Evolutionary conservation across 2,797 vertebrate genomes (phyloP).

Genomic region (Pyrocephalus nanus): DNA sequence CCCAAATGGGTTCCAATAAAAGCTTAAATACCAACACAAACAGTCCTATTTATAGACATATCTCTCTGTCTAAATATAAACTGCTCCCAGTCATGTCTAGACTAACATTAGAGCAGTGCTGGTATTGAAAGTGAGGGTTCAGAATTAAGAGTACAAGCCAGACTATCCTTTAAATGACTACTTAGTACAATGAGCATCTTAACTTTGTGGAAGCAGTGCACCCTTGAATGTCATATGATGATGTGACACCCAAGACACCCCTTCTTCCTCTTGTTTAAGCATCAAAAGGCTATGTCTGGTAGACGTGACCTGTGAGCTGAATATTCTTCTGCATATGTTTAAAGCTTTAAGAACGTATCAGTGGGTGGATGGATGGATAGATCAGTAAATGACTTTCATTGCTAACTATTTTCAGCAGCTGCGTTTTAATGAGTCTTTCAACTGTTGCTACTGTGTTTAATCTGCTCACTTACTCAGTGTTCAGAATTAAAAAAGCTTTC

Average conservation of each 20-base stretch:
- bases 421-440: constrained; percentile 44
- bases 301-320: not conserved
- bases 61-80: constrained; percentile 35
- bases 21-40: not conserved
- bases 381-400: constrained; percentile 7
- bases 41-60: not conserved
- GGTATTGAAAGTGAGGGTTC: not conserved
- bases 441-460: constrained; percentile 48
- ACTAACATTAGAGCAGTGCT: not conserved
- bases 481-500: constrained; percentile 34
- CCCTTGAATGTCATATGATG: not conserved
- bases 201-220: not conserved
- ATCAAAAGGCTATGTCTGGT: not conserved
- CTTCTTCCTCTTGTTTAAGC: not conserved
- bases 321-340: not conserved
- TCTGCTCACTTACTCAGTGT: not conserved
- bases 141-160: not conserved
- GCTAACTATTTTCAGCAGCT: constrained; percentile 32
- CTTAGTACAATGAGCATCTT: not conserved
- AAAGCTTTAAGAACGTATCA: not conserved
- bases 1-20: not conserved
- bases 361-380: not conserved
- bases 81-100: constrained; percentile 9
- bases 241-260: not conserved
- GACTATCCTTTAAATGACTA: not conserved